Evolutionary conservation across 2,888 invertebrate species (phyloP).

Genomic region (Drosophila leonis): DNA sequence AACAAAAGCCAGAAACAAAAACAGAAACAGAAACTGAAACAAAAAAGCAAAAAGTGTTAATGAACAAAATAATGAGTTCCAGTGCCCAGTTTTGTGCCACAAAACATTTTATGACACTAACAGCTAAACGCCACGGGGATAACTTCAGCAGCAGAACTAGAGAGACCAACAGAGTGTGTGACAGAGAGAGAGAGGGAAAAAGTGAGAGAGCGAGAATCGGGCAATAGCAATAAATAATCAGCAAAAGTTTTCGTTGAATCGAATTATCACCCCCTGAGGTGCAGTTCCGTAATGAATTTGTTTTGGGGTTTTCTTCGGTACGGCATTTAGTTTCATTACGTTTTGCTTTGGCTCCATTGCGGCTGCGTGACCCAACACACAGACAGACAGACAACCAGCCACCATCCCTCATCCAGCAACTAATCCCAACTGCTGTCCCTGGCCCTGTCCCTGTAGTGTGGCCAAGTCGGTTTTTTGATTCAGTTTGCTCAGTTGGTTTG

Average conservation of each 20-base stretch:
- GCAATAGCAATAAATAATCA: constrained; percentile 78
- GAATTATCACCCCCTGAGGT: constrained; percentile 81
- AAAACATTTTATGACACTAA: constrained; percentile 80
- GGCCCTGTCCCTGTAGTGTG: constrained; percentile 8
- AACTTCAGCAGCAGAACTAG: constrained; percentile 44
- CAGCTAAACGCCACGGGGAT: constrained; percentile 74
- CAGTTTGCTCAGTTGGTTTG: constrained; percentile 64
- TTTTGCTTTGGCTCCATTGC: constrained; percentile 61
- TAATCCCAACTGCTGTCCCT: not conserved
- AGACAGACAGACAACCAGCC: constrained; percentile 5
- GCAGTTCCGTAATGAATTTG: constrained; percentile 81
- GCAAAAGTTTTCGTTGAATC: constrained; percentile 80
- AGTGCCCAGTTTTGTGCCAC: constrained; percentile 73
- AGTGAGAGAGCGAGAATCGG: constrained; percentile 35
- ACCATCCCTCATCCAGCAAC: not conserved
- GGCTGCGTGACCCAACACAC: constrained; percentile 72
- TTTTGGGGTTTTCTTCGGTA: constrained; percentile 72
- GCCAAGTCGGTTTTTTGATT: constrained; percentile 66
- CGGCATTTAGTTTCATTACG: constrained; percentile 78
- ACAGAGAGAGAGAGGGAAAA: constrained; percentile 2
- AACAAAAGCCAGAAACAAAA: constrained; percentile 25
- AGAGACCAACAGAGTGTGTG: not conserved
- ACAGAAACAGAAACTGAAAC: constrained; percentile 19
- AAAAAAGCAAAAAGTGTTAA: constrained; percentile 70
- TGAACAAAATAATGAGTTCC: constrained; percentile 79